Evolutionary conservation across 2,113 vertebrate species (phyloP).

Genomic region (Struthidea cinerea): DNA sequence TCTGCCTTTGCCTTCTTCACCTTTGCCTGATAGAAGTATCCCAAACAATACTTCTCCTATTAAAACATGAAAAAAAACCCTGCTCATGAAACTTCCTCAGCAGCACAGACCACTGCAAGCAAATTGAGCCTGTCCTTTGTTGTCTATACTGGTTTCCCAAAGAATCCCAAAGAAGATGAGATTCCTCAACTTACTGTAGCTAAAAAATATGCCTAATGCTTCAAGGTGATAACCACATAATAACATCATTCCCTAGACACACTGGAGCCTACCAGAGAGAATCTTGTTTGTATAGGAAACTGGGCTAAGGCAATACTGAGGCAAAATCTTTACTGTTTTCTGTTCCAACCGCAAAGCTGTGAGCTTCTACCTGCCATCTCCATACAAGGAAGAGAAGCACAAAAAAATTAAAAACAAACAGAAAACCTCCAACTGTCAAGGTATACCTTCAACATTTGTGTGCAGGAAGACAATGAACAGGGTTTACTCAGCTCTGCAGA

Average conservation of each 20-base stretch:
- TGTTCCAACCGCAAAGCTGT: not conserved
- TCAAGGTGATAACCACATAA: conserved; percentile 18
- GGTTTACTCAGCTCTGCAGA: not conserved
- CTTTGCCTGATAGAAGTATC: not conserved
- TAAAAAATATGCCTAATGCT: not conserved
- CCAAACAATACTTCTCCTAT: not conserved
- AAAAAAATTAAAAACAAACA: not conserved
- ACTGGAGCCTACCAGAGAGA: conserved; percentile 19
- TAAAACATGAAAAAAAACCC: not conserved
- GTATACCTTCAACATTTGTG: not conserved
- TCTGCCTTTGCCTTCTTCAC: not conserved
- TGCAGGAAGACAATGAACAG: not conserved
- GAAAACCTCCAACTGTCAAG: not conserved
- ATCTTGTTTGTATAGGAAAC: conserved; percentile 43
- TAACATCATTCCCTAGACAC: conserved; percentile 40
- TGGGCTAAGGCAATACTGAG: not conserved
- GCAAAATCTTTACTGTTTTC: not conserved
- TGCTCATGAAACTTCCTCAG: not conserved
- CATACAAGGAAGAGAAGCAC: not conserved
- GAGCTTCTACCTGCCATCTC: conserved; percentile 37
- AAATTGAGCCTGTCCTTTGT: not conserved
- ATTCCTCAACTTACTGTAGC: not conserved
- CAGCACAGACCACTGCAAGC: not conserved
- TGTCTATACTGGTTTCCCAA: not conserved
- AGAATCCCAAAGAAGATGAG: not conserved